Evolutionary conservation across 1,140 invertebrate genomes (phyloP), one percentile per base, ranked within the genome.

Genomic region (Philaenus spumarius): DNA sequence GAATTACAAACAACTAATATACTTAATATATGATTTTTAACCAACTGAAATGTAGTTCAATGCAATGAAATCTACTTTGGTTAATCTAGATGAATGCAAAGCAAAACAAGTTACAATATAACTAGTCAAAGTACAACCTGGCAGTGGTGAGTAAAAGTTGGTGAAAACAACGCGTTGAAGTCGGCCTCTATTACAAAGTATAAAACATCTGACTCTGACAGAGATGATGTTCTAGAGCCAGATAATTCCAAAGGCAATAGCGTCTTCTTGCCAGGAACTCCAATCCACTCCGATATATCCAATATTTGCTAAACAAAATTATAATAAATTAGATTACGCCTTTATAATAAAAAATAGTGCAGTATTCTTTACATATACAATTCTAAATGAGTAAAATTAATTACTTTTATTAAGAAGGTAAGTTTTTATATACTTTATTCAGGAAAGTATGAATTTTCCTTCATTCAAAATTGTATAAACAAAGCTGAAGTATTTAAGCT

Each of bases 231-330:
- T 19, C 53, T 61, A 51, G 60, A 62, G 35, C 72, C 71, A 55
- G 68, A 61, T 22, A 69, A 60, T 39, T 69, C 69, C 22, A 82
- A 71, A 2, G 80, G 80, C 67, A 82, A 80, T 34, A 73, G 60
- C 17, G 72, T 75, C 48, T 68, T 69, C 56, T 76, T 76, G 60
- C 61, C 67, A 2, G 75, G 74, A 66, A 77, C 80, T 12, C 64
- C 62, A 17, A 80, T 65, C 81, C 80, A 82, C 45, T 73, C 69
- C 2, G 71, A 74, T n/a, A 80, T 64, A 56, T 75, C 69, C 51
- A 79, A 62, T 55, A 62, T 56, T 58, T 64, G 62, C 59, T 65
- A 48, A 23, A 63, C 45, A 34, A 60, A 53, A 57, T 47, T 26
- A 20, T 23, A n/a, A n/a, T n/a, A n/a, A n/a, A n/a, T n/a, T n/a